A percentile compares a stretch with the other conserved stretches of the same genome.
These are phyloP conservation scores for Camelus bactrianus DNA, from an alignment of 2,113 vertebrate genomes.

Conservation along the genomic window DNA sequence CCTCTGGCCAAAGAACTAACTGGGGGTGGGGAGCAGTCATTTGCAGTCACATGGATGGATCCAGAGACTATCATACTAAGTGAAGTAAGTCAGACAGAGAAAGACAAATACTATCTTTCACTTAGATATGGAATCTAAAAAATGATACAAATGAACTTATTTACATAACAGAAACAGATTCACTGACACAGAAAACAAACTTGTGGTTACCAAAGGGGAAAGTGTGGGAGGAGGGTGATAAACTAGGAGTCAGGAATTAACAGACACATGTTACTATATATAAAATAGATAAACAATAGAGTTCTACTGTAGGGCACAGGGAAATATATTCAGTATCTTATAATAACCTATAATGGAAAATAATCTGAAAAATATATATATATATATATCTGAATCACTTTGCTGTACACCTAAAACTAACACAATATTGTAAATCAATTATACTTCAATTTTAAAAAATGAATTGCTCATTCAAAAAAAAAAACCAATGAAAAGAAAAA, in stretches of 20 bases:
- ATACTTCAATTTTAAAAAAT: neutral
- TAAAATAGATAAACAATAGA: neutral
- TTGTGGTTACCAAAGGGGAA: neutral
- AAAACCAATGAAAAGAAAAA: neutral
- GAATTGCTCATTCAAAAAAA: neutral
- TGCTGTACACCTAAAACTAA: neutral
- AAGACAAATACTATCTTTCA: neutral
- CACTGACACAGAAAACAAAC: neutral
- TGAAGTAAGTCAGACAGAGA: neutral
- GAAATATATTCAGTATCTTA: neutral
- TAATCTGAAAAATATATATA: neutral
- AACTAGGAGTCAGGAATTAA: neutral
- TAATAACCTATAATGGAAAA: neutral
- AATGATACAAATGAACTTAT: neutral
- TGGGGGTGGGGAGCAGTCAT: neutral
- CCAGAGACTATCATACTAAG: neutral
- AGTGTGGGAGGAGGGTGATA: neutral
- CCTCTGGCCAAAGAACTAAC: no score
- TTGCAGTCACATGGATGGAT: neutral
- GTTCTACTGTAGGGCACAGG: neutral
- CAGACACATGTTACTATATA: neutral
- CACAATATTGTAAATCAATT: neutral
- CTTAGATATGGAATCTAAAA: neutral
- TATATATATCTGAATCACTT: neutral
- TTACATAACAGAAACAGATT: neutral